A percentile compares a stretch with the other conserved stretches of the same genome.
Evolutionary conservation across 2,113 vertebrate species (phyloP).

Genomic region (Gadus chalcogrammus): DNA sequence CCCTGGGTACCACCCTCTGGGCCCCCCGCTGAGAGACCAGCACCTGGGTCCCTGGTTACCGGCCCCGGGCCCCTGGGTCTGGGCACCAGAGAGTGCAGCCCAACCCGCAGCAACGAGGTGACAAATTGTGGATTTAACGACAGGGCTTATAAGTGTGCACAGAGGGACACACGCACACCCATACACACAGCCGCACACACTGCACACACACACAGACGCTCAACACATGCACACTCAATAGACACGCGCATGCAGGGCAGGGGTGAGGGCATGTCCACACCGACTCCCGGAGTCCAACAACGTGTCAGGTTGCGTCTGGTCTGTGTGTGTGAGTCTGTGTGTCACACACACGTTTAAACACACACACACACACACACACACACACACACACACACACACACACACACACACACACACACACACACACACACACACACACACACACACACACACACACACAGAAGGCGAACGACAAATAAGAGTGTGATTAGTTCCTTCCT

Average conservation of each 20-base stretch:
- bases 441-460: conserved; percentile 14
- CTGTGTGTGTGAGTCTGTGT: not conserved
- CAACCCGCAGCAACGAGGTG: not conserved
- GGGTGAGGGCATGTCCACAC: not conserved
- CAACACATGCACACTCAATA: not conserved
- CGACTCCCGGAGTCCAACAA: not conserved
- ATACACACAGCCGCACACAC: conserved; percentile 1
- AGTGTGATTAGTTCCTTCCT: conserved; percentile 67
- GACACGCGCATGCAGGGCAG: not conserved
- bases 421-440: not conserved
- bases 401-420: conserved; percentile 1
- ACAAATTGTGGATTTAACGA: not conserved
- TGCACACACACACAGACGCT: not conserved
- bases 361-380: no score
- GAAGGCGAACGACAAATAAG: conserved; percentile 56
- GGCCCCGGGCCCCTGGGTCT: not conserved
- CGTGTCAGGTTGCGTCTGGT: not conserved
- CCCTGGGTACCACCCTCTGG: no score
- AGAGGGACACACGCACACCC: not conserved
- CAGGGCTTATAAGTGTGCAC: not conserved
- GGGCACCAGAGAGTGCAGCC: not conserved
- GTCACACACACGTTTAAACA: not conserved
- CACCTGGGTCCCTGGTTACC: no score
- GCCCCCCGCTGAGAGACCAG: no score
- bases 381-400: not conserved